These are phyloP conservation scores for Thunnus albacares DNA, from an alignment of 2,797 vertebrate species.

Conservation along the genomic window DNA sequence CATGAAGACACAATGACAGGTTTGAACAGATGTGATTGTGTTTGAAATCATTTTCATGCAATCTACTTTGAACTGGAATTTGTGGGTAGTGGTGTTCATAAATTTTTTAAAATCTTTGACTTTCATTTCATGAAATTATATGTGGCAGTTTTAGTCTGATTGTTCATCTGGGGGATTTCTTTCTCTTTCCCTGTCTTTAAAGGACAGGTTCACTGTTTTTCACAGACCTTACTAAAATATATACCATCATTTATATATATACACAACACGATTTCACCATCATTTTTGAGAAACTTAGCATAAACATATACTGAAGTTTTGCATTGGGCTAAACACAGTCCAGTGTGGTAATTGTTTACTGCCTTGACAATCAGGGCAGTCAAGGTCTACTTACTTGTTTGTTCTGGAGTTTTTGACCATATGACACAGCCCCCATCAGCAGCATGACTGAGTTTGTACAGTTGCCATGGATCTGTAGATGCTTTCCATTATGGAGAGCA, in stretches of 20 bases:
- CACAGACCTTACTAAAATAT: not conserved
- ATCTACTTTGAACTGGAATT: not conserved
- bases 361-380: too few species aligned
- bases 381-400: not conserved
- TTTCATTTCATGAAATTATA: not conserved
- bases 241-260: not conserved
- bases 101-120: not conserved
- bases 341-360: too few species aligned
- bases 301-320: not conserved
- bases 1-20: not conserved
- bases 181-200: not conserved
- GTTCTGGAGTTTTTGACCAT: not conserved
- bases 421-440: too few species aligned
- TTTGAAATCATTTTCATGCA: not conserved
- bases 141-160: not conserved
- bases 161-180: not conserved
- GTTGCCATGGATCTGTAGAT: not conserved
- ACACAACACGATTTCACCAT: not conserved
- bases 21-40: not conserved
- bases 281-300: not conserved
- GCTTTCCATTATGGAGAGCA: not conserved
- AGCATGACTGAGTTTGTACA: too few species aligned
- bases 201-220: constrained; percentile 12
- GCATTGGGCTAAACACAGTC: not conserved
- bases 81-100: not conserved